Evolutionary conservation across 2,113 vertebrate genomes (phyloP), one percentile per base, ranked within the genome.

Genomic region (Ariopsis seemanni): DNA sequence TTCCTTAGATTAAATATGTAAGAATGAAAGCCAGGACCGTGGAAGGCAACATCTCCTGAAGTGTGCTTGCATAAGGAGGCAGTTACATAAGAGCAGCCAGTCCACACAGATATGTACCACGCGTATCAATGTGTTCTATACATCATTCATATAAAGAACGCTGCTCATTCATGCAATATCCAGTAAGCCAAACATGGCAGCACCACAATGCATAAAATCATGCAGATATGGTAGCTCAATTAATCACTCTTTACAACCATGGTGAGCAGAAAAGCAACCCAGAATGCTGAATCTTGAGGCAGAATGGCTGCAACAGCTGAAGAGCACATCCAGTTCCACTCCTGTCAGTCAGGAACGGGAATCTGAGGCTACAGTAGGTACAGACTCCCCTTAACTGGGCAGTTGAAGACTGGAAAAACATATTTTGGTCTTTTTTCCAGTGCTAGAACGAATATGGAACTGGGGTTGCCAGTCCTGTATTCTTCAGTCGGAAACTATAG

Each of bases 1-100:
- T 15, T 27, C 7, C 14, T 27, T 30, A 9, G 5, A 6, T 79
- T 14, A 25, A 82, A n/a, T 79, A 69, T 20, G 27, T 69, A 72
- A 71, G 42, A 80, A 80, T 55, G 22, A 30, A 60, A 63, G 18
- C 5, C 52, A 48, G 72, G 22, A 52, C 55, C 62, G 57, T 60
- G 34, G 53, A 89, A 79, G 53, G 15, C 34, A 85, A 82, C 27
- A 58, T 58, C 67, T 85, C 22, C 71, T 63, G n/a, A 83, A 85
- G 82, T 12, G 62, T 78, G 85, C 55, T 48, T 57, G 82, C 67
- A 85, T 42, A 42, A 87, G 50, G 48, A 67, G 48, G 62, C 48
- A n/a, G 85, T 90, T 89, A 90, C 83, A 87, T 89, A 89, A 90
- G 42, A 78, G 27, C 14, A 14, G 17, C 34, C 52, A 20, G n/a